Base-by-base conservation (phyloP, 2,113 vertebrate species). In the Dipodomys spectabilis region DNA sequence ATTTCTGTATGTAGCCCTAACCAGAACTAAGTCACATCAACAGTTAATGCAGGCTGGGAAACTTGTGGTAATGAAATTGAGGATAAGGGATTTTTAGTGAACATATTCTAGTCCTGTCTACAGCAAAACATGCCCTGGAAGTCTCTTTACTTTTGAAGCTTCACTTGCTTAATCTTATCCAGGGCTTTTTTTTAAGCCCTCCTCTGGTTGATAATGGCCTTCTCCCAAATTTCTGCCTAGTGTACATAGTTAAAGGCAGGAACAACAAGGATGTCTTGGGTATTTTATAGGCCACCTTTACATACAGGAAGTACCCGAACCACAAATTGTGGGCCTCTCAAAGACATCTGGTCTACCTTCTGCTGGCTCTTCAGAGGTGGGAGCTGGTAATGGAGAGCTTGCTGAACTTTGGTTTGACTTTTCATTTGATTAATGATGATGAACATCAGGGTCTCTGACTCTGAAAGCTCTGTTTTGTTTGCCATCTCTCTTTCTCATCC, bases 351-450 rank as follows among this genome's bases (percentile, higher is more conserved):
- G 89, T 62, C 60, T 0, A 10, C 71, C 45, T n/a, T 80, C 73
- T 25, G 13, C 53, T 65, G 45, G 57, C 32, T 13, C 39, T 82
- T 81, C 27, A 20, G 81, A 89, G 49, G 68, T 79, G 67, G 53
- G 44, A 90, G 64, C 60, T 27, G 22, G 62, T 23, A 18, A 88
- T 57, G 16, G 57, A 60, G 69, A 90, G 74, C 73, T n/a, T 93
- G 82, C 78, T 0, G 30, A 78, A 77, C 87, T 89, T 84, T 88
- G 82, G 25, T 74, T 94, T 92, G 81, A 84, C 85, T 85, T 73
- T 62, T 94, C 25, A 53, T 91, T 83, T 68, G 83, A 60, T 53
- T 95, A 93, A 86, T 83, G 88, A 83, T 80, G 78, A 94, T 57
- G 64, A 92, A 89, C 78, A 73, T 60, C 2, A 0, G 25, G 32